Evolutionary conservation across 2,888 invertebrate genomes (phyloP).

Genomic region (Lithodes maja): DNA sequence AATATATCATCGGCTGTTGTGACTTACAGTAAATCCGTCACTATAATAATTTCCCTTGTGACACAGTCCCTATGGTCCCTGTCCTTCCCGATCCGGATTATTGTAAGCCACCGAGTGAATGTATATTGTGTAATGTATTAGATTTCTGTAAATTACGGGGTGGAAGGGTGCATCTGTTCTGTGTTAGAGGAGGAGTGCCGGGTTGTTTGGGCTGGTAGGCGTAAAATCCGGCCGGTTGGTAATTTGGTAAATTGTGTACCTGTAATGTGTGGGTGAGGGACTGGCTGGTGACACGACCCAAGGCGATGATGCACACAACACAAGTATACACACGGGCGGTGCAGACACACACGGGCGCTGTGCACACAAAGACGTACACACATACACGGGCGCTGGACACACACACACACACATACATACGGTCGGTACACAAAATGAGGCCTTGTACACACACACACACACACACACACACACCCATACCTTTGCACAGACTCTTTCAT

Average conservation of each 20-base stretch:
- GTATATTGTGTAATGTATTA: constrained; percentile 33
- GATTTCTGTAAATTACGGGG: constrained; percentile 33
- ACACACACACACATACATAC: constrained; percentile 14
- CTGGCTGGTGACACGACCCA: neutral
- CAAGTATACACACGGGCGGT: neutral
- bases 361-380: constrained; percentile 13
- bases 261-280: constrained; percentile 31
- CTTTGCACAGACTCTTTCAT: no score
- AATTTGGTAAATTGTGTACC: constrained; percentile 29
- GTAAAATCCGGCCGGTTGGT: constrained; percentile 27
- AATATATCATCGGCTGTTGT: no score
- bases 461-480: neutral
- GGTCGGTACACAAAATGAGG: no score
- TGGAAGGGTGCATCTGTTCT: constrained; percentile 31
- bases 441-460: constrained; percentile 11
- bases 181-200: constrained; percentile 33
- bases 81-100: neutral
- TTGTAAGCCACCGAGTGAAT: constrained; percentile 24
- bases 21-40: no score
- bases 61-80: no score
- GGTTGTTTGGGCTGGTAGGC: constrained; percentile 25
- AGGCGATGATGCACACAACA: neutral
- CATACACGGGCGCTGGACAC: constrained; percentile 9
- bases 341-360: neutral
- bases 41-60: neutral